phyloP scores from a whole-genome alignment of 2,888 invertebrate genomes.

The Parasteatoda lunata region DNA sequence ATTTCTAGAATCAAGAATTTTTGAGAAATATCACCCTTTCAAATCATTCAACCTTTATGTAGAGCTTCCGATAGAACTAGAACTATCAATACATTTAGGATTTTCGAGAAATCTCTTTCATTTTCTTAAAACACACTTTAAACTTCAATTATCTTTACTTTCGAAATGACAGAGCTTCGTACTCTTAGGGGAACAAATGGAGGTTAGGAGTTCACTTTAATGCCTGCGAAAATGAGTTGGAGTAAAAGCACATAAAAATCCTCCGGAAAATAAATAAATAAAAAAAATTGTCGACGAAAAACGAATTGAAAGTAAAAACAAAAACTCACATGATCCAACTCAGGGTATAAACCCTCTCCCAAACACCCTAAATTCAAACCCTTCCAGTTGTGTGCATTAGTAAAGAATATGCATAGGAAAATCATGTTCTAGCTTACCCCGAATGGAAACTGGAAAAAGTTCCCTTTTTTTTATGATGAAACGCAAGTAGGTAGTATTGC shows the following conservation, averaged over 20 bases:
- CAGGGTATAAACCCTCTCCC: constrained; percentile 30
- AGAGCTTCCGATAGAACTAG: no score
- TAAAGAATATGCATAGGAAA: constrained; percentile 65
- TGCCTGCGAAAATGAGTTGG: constrained; percentile 38
- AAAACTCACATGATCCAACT: constrained; percentile 23
- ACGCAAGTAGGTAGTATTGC: constrained; percentile 45
- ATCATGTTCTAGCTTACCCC: constrained; percentile 62
- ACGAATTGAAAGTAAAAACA: constrained; percentile 34
- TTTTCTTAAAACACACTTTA: no score
- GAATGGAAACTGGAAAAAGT: constrained; percentile 52
- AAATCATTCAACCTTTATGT: no score
- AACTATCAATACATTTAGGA: no score
- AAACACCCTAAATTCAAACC: constrained; percentile 2
- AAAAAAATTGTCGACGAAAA: constrained; percentile 1
- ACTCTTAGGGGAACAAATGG: not conserved
- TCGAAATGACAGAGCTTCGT: no score
- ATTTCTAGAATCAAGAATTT: no score
- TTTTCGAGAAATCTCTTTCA: no score
- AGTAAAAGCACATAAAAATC: not conserved
- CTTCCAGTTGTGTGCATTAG: constrained; percentile 53
- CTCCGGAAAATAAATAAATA: not conserved
- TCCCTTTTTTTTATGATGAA: constrained; percentile 22
- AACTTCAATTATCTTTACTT: no score
- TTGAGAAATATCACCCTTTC: no score
- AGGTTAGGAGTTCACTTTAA: constrained; percentile 29